Percentiles rank a stretch among this genome's conserved stretches.
phyloP scores from a whole-genome alignment of 2,797 vertebrate genomes.

The Gadopsis marmoratus region DNA sequence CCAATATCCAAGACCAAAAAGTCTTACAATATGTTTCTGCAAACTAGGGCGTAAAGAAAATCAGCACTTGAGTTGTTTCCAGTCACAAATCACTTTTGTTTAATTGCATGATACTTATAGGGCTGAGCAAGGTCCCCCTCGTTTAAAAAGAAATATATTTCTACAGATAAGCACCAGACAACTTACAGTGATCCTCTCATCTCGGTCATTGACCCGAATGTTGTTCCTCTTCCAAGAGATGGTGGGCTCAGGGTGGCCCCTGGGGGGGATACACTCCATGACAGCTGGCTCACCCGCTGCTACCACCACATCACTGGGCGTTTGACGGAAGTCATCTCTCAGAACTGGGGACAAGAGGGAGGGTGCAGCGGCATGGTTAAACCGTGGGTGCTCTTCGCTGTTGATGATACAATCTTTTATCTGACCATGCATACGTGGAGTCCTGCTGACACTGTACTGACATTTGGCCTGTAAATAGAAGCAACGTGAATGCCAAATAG shows the following conservation, averaged over 20 bases:
- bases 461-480: not conserved
- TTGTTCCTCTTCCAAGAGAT: conserved; percentile 96
- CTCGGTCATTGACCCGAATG: conserved; percentile 88
- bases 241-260: conserved; percentile 95
- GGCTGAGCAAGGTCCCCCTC: too few relatives aligned
- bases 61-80: not conserved
- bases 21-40: not conserved
- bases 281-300: conserved; percentile 94
- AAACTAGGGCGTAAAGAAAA: not conserved
- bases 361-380: too few relatives aligned
- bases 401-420: not conserved
- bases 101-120: not conserved
- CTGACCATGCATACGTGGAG: too few relatives aligned
- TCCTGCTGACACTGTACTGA: conserved; percentile 1
- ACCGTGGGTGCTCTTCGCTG: too few relatives aligned
- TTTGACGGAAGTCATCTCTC: conserved; percentile 95
- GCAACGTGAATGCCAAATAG: conserved; percentile 17
- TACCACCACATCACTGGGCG: conserved; percentile 92
- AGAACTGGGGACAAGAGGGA: conserved; percentile 84
- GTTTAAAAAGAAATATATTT: not conserved
- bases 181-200: conserved; percentile 94
- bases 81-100: not conserved
- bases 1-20: not conserved
- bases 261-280: conserved; percentile 95
- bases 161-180: not conserved